These are phyloP conservation scores for Zosterops hypoxanthus DNA, from an alignment of 2,113 vertebrate species.

Conservation along the genomic window DNA sequence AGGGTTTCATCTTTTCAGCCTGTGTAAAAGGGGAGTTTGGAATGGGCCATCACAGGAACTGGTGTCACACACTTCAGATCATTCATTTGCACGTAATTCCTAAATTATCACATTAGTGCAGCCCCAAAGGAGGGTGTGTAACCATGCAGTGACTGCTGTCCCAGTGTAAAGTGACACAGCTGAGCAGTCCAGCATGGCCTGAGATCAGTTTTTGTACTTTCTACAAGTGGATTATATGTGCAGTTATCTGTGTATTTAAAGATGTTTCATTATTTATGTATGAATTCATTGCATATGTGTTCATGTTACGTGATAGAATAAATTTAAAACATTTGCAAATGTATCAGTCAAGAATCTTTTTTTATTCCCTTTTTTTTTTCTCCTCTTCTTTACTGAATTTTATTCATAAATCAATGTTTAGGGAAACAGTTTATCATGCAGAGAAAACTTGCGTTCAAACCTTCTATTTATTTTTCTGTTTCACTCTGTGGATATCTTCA, in stretches of 20 bases:
- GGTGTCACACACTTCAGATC: neutral
- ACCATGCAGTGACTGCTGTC: neutral
- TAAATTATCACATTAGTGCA: neutral
- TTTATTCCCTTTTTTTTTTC: neutral
- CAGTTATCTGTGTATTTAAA: neutral
- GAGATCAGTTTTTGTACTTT: neutral
- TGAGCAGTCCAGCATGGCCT: fast-evolving
- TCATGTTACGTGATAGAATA: neutral
- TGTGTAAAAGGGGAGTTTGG: neutral
- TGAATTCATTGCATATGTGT: neutral
- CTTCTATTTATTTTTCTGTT: neutral
- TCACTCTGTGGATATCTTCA: neutral
- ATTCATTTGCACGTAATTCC: neutral
- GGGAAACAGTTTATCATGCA: neutral
- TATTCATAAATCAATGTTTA: neutral
- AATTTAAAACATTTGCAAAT: neutral
- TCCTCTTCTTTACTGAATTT: neutral
- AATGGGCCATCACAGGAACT: neutral
- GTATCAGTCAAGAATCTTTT: neutral
- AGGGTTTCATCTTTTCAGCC: neutral
- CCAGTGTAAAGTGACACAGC: neutral
- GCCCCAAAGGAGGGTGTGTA: neutral
- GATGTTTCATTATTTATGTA: neutral
- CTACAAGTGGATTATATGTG: neutral
- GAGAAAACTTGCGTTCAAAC: neutral